Base-by-base conservation (phyloP, 92 coral and sea anemone species). In the Phenganax stokvisi region DNA sequence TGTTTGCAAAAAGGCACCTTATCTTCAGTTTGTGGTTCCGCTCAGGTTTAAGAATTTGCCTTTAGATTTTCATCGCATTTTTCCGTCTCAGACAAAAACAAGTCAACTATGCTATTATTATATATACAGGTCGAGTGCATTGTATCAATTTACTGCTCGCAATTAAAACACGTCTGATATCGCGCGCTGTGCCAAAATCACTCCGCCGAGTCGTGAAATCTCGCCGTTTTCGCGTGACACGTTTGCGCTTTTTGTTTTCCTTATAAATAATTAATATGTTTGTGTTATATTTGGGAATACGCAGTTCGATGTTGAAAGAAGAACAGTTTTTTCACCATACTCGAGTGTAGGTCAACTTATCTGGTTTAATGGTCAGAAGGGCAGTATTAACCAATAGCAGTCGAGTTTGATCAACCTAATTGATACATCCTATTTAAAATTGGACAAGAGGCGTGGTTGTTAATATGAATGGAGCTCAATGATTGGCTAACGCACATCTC, bases 361-460 rank as follows among this genome's bases (percentile, higher is more conserved):
- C 68, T 51, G 55, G 56, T 62, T 51, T 64, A 79, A 79, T 79
- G 63, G 83, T 27, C 30, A 79, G 71, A 62, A 64, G 68, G 63
- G 61, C 51, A 10, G 28, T 27, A 81, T 81, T 73, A 85, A 73
- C 99, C 99, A 96, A 96, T 96, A 81, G 79, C 74, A 80, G 31
- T 71, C 29, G 84, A 78, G 77, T 47, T 77, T 81, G 85, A 91
- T 84, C 79, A 86, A 83, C 78, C 78, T 86, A 91, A 88, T 87
- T 91, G 97, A 91, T 93, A 91, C 92, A 83, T 93, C 92, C 84
- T 84, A 87, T 86, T 82, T 86, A 89, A 53, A 77, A 62, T 82
- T 75, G 84, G 73, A 72, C 85, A 55, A 79, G 81, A 84, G 99
- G 99, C 96, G 97, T 89, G 96, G 93, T 82, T 62, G 86, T 88